Conservation (phyloP, 2,888 invertebrate genomes). For the Griposia aprilina region DNA sequence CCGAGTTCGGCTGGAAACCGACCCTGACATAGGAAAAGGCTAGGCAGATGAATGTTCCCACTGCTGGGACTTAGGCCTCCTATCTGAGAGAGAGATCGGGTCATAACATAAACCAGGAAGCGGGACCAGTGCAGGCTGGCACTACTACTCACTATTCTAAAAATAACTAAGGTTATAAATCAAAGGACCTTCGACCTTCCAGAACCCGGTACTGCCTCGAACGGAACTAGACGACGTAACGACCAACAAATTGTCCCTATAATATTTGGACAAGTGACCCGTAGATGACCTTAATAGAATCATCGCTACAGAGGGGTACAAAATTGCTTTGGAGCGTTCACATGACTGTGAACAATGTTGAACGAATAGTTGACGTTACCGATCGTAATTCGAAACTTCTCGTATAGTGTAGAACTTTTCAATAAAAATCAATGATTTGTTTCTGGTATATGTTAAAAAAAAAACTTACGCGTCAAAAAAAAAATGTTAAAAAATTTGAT, state of each 20-base stretch:
- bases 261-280: conserved; percentile 57
- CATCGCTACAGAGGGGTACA: conserved; percentile 30
- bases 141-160: conserved; percentile 13
- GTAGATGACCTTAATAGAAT: conserved; percentile 54
- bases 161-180: conserved; percentile 36
- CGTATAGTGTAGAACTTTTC: neutral
- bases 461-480: too few species aligned
- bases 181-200: conserved; percentile 50
- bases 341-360: neutral
- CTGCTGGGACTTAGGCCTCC: neutral
- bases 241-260: conserved; percentile 54
- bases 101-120: neutral
- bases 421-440: neutral
- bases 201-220: conserved; percentile 50
- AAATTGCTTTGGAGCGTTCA: conserved; percentile 46
- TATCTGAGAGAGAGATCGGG: neutral
- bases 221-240: conserved; percentile 45
- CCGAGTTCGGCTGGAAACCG: neutral
- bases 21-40: neutral
- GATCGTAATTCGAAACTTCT: neutral
- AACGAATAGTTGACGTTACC: neutral
- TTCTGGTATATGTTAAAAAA: too few species aligned
- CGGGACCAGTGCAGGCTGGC: neutral
- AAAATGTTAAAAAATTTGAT: too few species aligned
- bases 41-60: too few species aligned